Base-by-base conservation (phyloP, 2,113 vertebrate genomes). In the Polyodon spathula region DNA sequence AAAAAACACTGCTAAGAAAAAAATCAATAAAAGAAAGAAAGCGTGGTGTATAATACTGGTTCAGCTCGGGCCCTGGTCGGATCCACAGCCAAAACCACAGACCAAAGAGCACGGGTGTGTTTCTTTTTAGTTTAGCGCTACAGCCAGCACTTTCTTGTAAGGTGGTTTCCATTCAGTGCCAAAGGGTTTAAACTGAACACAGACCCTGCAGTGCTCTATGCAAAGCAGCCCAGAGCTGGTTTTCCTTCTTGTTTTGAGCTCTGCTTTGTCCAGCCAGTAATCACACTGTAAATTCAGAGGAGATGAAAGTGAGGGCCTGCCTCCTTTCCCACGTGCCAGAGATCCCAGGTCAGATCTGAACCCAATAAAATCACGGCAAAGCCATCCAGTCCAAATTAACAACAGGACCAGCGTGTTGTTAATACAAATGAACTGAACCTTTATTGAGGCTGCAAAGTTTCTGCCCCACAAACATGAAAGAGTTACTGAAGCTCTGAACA, bases 371-470 rank as follows among this genome's bases (percentile, higher is more conserved):
- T 71, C 80, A 79, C 76, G 78, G 64, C 77, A 78, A 85, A 88
- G 78, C 76, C 84, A 88, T 92, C 82, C 74, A 75, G 73, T 60
- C 6, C 42, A 73, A 92, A 93, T 62, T 78, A 89, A 79, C 60
- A 86, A 84, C 91, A 89, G 80, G 73, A 81, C n/a, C n/a, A 81
- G 57, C 71, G 82, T 62, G 57, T 74, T 82, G 83, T 67, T 84
- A 71, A 89, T 79, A 78, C 76, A 89, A 91, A 88, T 78, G 83
- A 86, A 75, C 81, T 83, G 83, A 86, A 75, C 81, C 82, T 89
- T 77, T 90, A 89, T 89, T 87, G 80, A 84, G 73, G 82, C 78
- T 79, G 84, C 71, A 73, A 81, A 83, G 56, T 68, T 80, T 78
- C 66, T 50, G 72, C 65, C 79, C 81, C 81, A 62, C 40, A 76